These are phyloP conservation scores for Muscina levida DNA, from an alignment of 2,888 invertebrate genomes.

Conservation along the genomic window DNA sequence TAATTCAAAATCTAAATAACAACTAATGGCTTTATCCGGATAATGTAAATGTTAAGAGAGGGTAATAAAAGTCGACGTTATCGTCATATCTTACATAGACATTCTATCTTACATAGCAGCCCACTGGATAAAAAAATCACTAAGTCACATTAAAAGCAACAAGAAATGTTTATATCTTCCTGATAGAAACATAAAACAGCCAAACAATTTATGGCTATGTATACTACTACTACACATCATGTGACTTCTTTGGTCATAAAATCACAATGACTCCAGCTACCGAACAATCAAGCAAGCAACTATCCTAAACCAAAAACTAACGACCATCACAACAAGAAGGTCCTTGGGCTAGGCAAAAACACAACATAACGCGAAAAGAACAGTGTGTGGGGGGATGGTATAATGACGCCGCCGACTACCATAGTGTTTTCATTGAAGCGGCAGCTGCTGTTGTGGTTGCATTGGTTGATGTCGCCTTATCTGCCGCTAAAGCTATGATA, in stretches of 20 bases:
- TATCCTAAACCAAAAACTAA: slow-evolving; percentile 1
- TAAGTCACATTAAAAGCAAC: slow-evolving; percentile 71
- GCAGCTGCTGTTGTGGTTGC: slow-evolving; percentile 4
- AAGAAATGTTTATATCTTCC: slow-evolving; percentile 64
- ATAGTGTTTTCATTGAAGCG: not conserved
- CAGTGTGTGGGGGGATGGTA: not conserved
- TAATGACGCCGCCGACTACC: not conserved
- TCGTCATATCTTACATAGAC: slow-evolving; percentile 28
- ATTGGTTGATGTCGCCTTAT: not conserved
- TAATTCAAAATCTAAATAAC: not conserved
- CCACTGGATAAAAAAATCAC: slow-evolving; percentile 71
- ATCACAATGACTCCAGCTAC: slow-evolving; percentile 15
- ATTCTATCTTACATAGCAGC: too few species aligned
- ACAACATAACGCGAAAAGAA: not conserved
- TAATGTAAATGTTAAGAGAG: not conserved
- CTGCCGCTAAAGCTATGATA: too few species aligned
- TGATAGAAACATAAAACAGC: slow-evolving; percentile 53
- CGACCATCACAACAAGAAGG: slow-evolving; percentile 22
- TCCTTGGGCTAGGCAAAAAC: not conserved
- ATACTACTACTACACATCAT: slow-evolving; percentile 49
- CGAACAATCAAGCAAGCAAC: not conserved
- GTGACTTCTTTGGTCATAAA: slow-evolving; percentile 44
- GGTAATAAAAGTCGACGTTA: too few species aligned
- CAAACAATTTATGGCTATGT: slow-evolving; percentile 61
- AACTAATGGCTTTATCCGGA: not conserved